Percentiles rank a stretch among this genome's conserved stretches.
phyloP scores from a whole-genome alignment of 2,797 vertebrate species.

The Hippoglossus hippoglossus region DNA sequence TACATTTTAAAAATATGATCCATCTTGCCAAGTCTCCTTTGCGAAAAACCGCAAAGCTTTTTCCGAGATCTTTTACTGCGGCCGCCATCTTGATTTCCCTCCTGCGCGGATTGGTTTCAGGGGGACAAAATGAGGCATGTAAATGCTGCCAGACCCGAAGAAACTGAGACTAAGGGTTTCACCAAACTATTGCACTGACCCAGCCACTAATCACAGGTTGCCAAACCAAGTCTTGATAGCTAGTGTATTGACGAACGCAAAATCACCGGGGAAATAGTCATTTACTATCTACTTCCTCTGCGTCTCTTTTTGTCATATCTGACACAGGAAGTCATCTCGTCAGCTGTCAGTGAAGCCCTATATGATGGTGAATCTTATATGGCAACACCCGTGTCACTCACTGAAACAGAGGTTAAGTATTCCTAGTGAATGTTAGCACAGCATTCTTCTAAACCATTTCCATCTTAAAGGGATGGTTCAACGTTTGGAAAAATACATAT shows the following conservation, averaged over 20 bases:
- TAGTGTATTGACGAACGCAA: slow-evolving; percentile 57
- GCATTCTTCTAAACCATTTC: slow-evolving; percentile 1
- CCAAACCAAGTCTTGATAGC: slow-evolving; percentile 59
- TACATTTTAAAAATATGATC: slow-evolving; percentile 55
- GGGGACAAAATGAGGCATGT: slow-evolving; percentile 57
- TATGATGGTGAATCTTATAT: slow-evolving; percentile 6
- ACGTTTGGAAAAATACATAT: not conserved
- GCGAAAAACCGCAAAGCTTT: slow-evolving; percentile 54
- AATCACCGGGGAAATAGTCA: slow-evolving; percentile 50
- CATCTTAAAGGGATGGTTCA: not conserved
- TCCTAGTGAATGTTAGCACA: slow-evolving; percentile 1
- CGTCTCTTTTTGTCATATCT: slow-evolving; percentile 7
- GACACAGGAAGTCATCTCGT: slow-evolving; percentile 19
- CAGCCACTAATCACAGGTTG: slow-evolving; percentile 61
- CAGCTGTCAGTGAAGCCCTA: slow-evolving; percentile 13
- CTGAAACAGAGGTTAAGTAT: not conserved
- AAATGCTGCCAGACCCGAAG: slow-evolving; percentile 43
- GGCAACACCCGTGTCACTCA: not conserved
- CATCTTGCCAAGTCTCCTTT: slow-evolving; percentile 35
- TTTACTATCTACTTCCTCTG: slow-evolving; percentile 22
- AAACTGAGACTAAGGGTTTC: slow-evolving; percentile 56
- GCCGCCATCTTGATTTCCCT: slow-evolving; percentile 43
- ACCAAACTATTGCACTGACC: slow-evolving; percentile 55
- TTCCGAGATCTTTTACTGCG: slow-evolving; percentile 47
- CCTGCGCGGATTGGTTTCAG: slow-evolving; percentile 44